Evolutionary conservation across 2,113 vertebrate genomes (phyloP).

Genomic region (Dasyurus viverrinus): DNA sequence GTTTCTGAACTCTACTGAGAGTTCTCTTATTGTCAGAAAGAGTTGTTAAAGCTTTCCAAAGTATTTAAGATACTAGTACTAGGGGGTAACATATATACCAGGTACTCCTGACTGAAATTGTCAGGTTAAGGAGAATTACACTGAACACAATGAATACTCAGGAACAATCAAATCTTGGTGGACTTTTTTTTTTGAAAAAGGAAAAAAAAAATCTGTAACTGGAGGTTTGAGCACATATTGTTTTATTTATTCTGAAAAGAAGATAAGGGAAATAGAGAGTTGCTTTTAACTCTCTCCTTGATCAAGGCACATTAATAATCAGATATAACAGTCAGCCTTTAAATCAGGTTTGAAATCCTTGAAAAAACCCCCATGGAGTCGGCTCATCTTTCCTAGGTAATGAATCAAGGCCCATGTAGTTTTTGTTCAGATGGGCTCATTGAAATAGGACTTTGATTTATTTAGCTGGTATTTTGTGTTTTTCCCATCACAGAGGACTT

Average conservation of each 20-base stretch:
- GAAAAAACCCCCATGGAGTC: slow-evolving; percentile 43
- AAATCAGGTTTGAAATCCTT: slow-evolving; percentile 54
- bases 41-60: neutral
- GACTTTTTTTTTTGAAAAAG: neutral
- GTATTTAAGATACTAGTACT: slow-evolving; percentile 11
- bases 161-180: neutral
- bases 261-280: neutral
- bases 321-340: slow-evolving; percentile 34
- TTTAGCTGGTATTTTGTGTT: slow-evolving; percentile 49
- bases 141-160: neutral
- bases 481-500: slow-evolving; percentile 34
- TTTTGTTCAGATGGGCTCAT: slow-evolving; percentile 49
- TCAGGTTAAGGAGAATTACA: slow-evolving; percentile 3
- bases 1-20: slow-evolving; percentile 22
- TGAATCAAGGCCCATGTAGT: slow-evolving; percentile 34
- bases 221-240: neutral
- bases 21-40: neutral
- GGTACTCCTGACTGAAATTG: neutral
- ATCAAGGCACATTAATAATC: slow-evolving; percentile 53
- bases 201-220: neutral
- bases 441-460: slow-evolving; percentile 64
- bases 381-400: slow-evolving; percentile 52
- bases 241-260: slow-evolving; percentile 32
- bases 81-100: neutral
- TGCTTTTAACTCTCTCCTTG: slow-evolving; percentile 50